These are phyloP conservation scores for Ectemnius cavifrons DNA, from an alignment of 2,888 invertebrate species.

Conservation along the genomic window DNA sequence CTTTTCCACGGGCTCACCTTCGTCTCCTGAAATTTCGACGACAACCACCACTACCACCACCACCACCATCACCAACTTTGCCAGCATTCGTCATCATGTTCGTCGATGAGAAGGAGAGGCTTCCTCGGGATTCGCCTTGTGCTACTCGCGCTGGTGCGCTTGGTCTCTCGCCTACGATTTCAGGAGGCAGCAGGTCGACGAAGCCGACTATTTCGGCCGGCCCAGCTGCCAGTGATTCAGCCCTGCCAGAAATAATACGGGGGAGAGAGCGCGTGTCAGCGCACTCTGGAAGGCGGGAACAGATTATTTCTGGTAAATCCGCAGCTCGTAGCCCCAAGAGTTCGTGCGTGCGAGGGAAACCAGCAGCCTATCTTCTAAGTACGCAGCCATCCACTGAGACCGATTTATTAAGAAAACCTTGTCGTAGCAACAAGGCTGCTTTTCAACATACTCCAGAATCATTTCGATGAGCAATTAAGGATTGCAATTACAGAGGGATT, in stretches of 20 bases:
- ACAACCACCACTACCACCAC: constrained; percentile 19
- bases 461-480: no score
- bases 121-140: constrained; percentile 19
- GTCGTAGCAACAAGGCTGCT: no score
- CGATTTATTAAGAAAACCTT: no score
- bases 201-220: constrained; percentile 70
- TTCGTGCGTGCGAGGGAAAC: constrained; percentile 10
- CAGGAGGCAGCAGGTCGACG: constrained; percentile 41
- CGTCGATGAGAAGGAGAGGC: not conserved
- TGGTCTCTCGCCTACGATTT: constrained; percentile 9
- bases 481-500: no score
- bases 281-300: constrained; percentile 71
- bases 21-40: not conserved
- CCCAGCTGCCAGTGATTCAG: constrained; percentile 74
- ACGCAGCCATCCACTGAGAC: no score
- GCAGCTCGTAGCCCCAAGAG: constrained; percentile 29
- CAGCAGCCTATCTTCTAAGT: not conserved
- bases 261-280: constrained; percentile 69
- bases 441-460: no score
- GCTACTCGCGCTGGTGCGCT: not conserved
- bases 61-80: constrained; percentile 18
- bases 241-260: constrained; percentile 71
- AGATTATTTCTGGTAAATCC: constrained; percentile 59
- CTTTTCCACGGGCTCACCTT: constrained; percentile 43
- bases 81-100: constrained; percentile 18